Evolutionary conservation across 1,140 invertebrate genomes (phyloP).

Genomic region (Heliconius eleuchia): DNA sequence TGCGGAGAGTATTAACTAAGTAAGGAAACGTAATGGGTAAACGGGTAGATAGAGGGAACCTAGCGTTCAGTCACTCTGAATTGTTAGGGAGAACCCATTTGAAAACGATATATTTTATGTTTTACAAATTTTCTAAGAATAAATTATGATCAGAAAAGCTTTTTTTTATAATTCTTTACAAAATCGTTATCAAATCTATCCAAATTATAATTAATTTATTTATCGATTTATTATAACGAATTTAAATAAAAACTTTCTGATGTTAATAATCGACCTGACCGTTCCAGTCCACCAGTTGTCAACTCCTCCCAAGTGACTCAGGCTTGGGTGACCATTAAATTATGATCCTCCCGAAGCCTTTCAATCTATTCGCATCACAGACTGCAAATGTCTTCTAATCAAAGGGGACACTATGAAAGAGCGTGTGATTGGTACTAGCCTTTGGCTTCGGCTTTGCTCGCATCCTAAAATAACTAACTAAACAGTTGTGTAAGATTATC

Average conservation of each 20-base stretch:
- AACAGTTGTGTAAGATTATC: too few relatives aligned
- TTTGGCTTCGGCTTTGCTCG: too few relatives aligned
- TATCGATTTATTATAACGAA: background rate
- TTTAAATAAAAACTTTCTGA: background rate
- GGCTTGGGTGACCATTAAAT: conserved; percentile 18
- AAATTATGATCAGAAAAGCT: too few relatives aligned
- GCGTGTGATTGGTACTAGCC: background rate
- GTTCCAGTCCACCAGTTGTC: background rate
- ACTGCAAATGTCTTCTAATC: conserved; percentile 34
- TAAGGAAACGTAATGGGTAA: too few relatives aligned
- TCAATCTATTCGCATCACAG: conserved; percentile 26
- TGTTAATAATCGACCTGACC: background rate
- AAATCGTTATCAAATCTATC: background rate
- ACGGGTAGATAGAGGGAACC: background rate
- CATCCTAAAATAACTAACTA: too few relatives aligned
- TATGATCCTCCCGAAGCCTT: conserved; percentile 18
- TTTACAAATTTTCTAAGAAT: too few relatives aligned
- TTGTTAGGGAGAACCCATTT: too few relatives aligned
- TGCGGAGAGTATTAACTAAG: too few relatives aligned
- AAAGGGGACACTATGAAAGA: conserved; percentile 6
- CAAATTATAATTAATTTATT: background rate
- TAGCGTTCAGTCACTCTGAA: background rate
- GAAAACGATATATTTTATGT: too few relatives aligned
- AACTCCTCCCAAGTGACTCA: background rate
- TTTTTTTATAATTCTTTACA: background rate